Evolutionary conservation across 2,797 vertebrate genomes (phyloP).

Genomic region (Tinamus major): DNA sequence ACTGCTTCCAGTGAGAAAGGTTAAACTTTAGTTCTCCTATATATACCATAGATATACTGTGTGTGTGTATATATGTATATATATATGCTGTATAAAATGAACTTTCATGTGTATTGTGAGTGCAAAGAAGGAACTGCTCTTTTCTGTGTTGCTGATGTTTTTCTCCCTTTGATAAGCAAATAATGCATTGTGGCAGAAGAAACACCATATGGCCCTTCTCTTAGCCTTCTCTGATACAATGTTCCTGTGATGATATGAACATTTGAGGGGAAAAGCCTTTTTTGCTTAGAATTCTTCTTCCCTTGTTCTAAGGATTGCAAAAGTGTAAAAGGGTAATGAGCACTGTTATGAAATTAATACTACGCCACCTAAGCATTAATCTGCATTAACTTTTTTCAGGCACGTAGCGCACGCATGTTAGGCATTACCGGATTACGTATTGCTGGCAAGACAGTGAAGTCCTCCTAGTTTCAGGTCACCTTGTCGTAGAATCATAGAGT

Average conservation of each 20-base stretch:
- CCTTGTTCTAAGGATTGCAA: not conserved
- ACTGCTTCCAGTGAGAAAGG: not conserved
- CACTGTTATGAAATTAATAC: not conserved
- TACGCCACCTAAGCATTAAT: not conserved
- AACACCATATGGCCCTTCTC: not conserved
- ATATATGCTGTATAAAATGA: not conserved
- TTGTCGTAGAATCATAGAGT: not conserved
- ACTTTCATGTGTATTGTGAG: not conserved
- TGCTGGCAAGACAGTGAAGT: not conserved
- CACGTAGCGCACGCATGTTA: accelerated
- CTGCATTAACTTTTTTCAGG: not conserved
- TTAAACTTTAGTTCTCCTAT: not conserved
- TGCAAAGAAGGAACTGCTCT: not conserved
- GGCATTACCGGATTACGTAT: not conserved
- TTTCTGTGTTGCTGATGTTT: not conserved
- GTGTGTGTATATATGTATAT: too few species aligned
- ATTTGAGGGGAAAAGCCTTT: not conserved
- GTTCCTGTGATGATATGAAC: not conserved
- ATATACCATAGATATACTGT: not conserved
- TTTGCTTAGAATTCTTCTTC: not conserved
- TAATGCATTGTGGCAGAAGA: not conserved
- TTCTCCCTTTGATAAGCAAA: not conserved
- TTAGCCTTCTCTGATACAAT: not conserved
- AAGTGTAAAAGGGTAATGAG: not conserved
- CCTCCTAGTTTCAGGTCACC: not conserved